Base-by-base conservation (phyloP, 2,888 invertebrate genomes). In the Lasioglossum marginatum region DNA sequence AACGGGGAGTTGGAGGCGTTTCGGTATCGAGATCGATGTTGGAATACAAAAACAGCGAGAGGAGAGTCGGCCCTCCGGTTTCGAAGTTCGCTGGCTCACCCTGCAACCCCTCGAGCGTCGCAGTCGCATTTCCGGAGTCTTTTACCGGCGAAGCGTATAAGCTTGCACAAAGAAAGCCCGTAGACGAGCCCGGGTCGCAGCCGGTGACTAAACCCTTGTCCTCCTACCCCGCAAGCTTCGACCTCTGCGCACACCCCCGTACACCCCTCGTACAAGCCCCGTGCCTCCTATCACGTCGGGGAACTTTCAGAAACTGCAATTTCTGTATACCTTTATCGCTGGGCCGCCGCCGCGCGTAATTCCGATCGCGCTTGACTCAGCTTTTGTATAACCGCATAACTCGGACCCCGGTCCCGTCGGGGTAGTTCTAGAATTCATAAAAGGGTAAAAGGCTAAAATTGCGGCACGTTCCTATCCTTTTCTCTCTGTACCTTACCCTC, bases 331-430 rank as follows among this genome's bases (percentile, higher is more conserved):
- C 88, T 92, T 92, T 92, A 91, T 91, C 90, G 90, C 82, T 82
- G 88, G 71, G 85, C 83, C 89, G 84, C 80, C 82, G 85, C 83
- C 88, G 84, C 88, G 89, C 86, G 90, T 91, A 92, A 92, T 92
- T 91, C 90, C 91, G 91, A 92, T 92, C 92, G 89, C 87, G 91
- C 92, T 91, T 91, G 91, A 89, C 91, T 92, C 92, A 92, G 92
- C 92, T 90, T 89, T 89, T 87, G 90, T 91, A 87, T 85, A 90
- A 90, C 91, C 91, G 90, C 91, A 90, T 79, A 88, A 89, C 88
- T 82, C 81, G 84, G 80, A 81, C n/a, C n/a, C 73, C 31, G 60
- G 82, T 89, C 88, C 86, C 88, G 82, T 79, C 83, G 88, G 78
- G 81, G 81, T 83, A 81, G 88, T 82, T 86, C 83, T 73, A 79